Percentiles rank a stretch among this genome's conserved stretches.
Evolutionary conservation across 2,888 invertebrate genomes (phyloP).

Genomic region (Itoplectis maculator): DNA sequence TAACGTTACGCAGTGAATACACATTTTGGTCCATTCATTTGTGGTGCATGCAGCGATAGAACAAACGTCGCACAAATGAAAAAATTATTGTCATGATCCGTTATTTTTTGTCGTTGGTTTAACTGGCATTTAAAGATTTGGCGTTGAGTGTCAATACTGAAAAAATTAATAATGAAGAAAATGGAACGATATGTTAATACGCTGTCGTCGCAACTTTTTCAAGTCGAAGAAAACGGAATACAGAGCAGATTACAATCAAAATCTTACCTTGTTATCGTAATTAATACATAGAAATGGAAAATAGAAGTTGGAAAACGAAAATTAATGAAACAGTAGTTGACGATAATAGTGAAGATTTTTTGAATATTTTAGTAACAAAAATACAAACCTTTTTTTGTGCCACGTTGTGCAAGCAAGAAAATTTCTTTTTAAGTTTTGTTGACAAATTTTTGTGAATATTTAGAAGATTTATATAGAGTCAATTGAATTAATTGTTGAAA

Average conservation of each 20-base stretch:
- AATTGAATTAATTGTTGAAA: constrained; percentile 4
- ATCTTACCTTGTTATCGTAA: constrained; percentile 20
- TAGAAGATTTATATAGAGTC: background rate
- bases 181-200: constrained; percentile 6
- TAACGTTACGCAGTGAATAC: constrained; percentile 43
- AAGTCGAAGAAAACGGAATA: background rate
- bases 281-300: constrained; percentile 6
- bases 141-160: background rate
- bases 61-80: constrained; percentile 48
- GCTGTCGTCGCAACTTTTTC: background rate
- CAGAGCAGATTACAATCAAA: background rate
- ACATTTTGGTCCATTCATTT: constrained; percentile 61
- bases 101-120: constrained; percentile 1
- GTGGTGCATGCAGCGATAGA: constrained; percentile 40
- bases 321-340: constrained; percentile 4
- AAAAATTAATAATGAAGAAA: background rate
- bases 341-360: constrained; percentile 22
- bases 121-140: constrained; percentile 16
- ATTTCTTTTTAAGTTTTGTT: background rate
- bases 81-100: constrained; percentile 57
- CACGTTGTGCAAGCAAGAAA: constrained; percentile 5
- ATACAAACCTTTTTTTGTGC: constrained; percentile 46
- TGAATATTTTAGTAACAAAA: constrained; percentile 21
- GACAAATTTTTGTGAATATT: background rate
- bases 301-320: background rate